These are phyloP conservation scores for Syrphus vitripennis DNA, from an alignment of 2,888 invertebrate genomes.

Conservation along the genomic window DNA sequence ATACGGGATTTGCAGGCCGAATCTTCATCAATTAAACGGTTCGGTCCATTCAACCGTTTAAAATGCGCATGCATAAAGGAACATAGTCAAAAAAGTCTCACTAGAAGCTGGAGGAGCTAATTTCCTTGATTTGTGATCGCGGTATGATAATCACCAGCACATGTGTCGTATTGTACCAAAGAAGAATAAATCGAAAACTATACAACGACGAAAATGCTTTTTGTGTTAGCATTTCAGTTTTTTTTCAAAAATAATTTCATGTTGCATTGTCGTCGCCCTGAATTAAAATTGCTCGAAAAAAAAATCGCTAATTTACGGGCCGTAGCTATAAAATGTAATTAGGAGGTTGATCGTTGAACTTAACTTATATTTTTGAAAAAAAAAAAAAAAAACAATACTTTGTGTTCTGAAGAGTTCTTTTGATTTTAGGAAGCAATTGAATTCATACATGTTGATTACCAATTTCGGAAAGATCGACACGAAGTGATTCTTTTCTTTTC, in stretches of 20 bases:
- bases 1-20: slow-evolving; percentile 49
- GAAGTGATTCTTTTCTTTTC: too few relatives aligned
- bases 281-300: slow-evolving; percentile 55
- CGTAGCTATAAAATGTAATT: background rate
- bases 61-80: background rate
- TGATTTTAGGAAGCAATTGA: too few relatives aligned
- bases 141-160: slow-evolving; percentile 69
- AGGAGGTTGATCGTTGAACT: background rate
- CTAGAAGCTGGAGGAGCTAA: slow-evolving; percentile 45
- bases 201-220: background rate
- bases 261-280: slow-evolving; percentile 67
- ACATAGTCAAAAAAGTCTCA: background rate
- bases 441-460: too few relatives aligned
- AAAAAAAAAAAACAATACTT: too few relatives aligned
- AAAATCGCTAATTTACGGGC: background rate
- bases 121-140: slow-evolving; percentile 67
- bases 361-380: too few relatives aligned
- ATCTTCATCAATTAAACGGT: slow-evolving; percentile 69
- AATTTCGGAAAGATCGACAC: too few relatives aligned
- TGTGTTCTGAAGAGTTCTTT: too few relatives aligned
- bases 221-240: slow-evolving; percentile 42
- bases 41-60: slow-evolving; percentile 69
- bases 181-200: background rate
- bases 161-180: slow-evolving; percentile 41
- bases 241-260: slow-evolving; percentile 55